Conservation (phyloP, 2,113 vertebrate genomes). For the Cathartes aura region DNA sequence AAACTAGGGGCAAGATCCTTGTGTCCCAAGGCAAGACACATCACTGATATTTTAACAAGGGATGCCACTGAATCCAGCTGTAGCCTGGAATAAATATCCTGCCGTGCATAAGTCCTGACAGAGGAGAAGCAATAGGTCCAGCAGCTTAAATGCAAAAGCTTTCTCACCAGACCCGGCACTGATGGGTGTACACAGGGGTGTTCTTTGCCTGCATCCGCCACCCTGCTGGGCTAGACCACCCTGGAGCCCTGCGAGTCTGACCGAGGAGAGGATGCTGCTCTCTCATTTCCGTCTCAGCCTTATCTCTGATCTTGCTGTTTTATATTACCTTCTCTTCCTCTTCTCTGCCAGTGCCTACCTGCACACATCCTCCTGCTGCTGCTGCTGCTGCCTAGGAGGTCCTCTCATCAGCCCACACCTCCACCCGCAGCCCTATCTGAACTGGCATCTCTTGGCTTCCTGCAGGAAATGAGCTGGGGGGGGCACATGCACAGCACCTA, state of each 20-base stretch:
- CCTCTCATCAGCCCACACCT: neutral
- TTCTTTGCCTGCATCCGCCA: neutral
- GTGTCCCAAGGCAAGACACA: neutral
- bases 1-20: neutral
- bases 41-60: neutral
- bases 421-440: neutral
- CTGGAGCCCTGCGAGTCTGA: neutral
- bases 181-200: neutral
- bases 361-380: neutral
- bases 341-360: neutral
- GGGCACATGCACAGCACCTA: neutral
- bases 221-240: neutral
- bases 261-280: neutral
- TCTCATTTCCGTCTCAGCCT: neutral
- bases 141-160: neutral
- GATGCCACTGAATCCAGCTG: neutral
- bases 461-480: neutral
- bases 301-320: neutral
- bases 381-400: neutral
- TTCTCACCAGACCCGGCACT: neutral
- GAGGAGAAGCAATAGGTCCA: neutral
- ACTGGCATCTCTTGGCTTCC: neutral
- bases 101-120: rapidly evolving
- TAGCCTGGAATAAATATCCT: neutral
- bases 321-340: neutral